Evolutionary conservation across 2,888 invertebrate genomes (phyloP), one percentile per base, ranked within the genome.

Genomic region (Cyclophora albipunctata): DNA sequence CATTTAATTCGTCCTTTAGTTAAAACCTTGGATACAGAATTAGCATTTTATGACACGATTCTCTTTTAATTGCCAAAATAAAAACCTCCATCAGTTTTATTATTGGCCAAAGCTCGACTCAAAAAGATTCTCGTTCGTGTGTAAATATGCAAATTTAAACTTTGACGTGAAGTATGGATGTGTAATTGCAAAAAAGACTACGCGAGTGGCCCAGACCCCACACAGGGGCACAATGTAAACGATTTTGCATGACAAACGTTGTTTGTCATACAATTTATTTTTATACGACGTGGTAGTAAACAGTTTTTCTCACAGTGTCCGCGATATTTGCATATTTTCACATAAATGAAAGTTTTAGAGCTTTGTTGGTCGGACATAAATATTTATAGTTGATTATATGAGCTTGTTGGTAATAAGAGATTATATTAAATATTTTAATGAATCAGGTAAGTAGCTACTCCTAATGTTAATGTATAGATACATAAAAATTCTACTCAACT

Each of bases 181-280:
- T 65, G 71, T 81, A 82, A 82, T 81, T 78, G 72, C 70, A 67
- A 75, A 74, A 75, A 71, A 73, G 66, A 62, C 52, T 57, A 64
- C 67, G 61, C 62, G 68, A 63, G 58, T 57, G 52, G 54, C 59
- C 59, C 57, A 57, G 56, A 53, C 56, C 46, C 51, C 56, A 49
- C 47, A 57, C 59, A 52, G 49, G 51, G 58, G 47, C 52, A 55
- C 55, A 54, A 53, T 57, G 55, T 59, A 20, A 47, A 46, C 67
- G 60, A 69, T 81, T 86, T 86, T 85, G 80, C 85, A 85, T 85
- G 72, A 80, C 84, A 86, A 84, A 86, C 55, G 70, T 57, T 63
- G 60, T 20, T 20, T 20, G 20, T 20, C 2, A 20, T 59, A 73
- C 71, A 74, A 75, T 76, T 78, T 73, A 67, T 74, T 75, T 75